Conservation (phyloP, 2,113 vertebrate species). For the Brachyistius frenatus region DNA sequence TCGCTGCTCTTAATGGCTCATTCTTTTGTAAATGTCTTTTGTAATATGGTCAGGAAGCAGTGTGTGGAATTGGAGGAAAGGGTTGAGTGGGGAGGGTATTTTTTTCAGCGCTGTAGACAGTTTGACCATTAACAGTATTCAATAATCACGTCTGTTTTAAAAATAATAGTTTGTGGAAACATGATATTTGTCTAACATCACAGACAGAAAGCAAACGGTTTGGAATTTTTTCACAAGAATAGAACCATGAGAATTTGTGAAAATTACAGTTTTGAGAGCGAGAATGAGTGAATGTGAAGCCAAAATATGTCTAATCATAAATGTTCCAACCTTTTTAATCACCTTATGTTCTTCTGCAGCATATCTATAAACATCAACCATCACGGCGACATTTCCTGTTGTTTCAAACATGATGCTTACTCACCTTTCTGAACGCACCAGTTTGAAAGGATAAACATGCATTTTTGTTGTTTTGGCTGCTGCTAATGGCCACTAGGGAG, state of each 20-base stretch:
- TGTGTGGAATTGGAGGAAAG: not conserved
- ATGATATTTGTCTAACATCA: not conserved
- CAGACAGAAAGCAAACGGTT: fast-evolving
- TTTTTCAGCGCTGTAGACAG: conserved; percentile 23
- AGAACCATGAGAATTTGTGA: not conserved
- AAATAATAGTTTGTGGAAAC: too few species aligned
- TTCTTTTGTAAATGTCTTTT: conserved; percentile 78
- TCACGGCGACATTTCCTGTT: too few species aligned
- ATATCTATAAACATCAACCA: too few species aligned
- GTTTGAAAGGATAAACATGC: not conserved
- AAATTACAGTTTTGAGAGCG: not conserved
- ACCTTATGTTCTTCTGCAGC: not conserved
- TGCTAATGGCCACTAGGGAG: not conserved
- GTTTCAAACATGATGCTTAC: too few species aligned
- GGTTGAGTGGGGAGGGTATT: not conserved
- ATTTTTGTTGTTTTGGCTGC: not conserved
- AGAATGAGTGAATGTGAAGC: not conserved
- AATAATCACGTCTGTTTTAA: not conserved
- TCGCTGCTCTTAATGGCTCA: conserved; percentile 51
- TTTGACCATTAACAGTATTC: conserved; percentile 42
- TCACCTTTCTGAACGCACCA: too few species aligned
- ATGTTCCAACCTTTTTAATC: too few species aligned
- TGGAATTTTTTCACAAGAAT: not conserved
- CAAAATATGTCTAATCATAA: not conserved
- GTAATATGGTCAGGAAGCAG: conserved; percentile 40